phyloP scores from a whole-genome alignment of 2,797 vertebrate species.

The Pangasius djambal region DNA sequence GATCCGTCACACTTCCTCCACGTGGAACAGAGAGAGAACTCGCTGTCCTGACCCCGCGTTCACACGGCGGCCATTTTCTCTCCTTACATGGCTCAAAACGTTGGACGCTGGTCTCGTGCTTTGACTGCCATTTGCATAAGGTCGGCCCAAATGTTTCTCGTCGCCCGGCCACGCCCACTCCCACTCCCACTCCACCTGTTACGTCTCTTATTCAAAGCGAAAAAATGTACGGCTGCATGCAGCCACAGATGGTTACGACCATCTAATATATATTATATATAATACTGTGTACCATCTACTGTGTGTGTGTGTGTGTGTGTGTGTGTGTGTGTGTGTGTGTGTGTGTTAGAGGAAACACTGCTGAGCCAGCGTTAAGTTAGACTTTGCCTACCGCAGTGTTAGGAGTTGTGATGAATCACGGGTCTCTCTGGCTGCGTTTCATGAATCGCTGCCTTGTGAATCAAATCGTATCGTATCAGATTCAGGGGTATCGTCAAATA shows the following conservation, averaged over 20 bases:
- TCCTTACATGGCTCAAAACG: background rate
- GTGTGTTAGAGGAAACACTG: background rate
- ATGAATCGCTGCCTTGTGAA: background rate
- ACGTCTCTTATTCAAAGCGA: background rate
- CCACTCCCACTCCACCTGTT: background rate
- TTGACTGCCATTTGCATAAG: slow-evolving; percentile 19
- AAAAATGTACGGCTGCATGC: background rate
- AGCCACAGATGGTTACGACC: no score
- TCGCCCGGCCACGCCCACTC: background rate
- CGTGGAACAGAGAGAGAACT: background rate
- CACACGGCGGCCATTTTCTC: background rate
- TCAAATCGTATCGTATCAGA: background rate
- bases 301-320: background rate
- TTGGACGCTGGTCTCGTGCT: background rate
- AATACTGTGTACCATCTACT: background rate
- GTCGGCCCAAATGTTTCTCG: background rate
- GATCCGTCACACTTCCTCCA: slow-evolving; percentile 8
- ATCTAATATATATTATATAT: background rate
- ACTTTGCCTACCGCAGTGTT: background rate
- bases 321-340: background rate
- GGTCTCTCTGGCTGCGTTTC: background rate
- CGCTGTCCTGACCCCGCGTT: background rate
- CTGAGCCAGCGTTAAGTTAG: background rate
- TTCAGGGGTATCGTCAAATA: background rate
- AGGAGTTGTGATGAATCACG: background rate